Evolutionary conservation across 2,113 vertebrate species (phyloP).

Genomic region (Setophaga coronata): DNA sequence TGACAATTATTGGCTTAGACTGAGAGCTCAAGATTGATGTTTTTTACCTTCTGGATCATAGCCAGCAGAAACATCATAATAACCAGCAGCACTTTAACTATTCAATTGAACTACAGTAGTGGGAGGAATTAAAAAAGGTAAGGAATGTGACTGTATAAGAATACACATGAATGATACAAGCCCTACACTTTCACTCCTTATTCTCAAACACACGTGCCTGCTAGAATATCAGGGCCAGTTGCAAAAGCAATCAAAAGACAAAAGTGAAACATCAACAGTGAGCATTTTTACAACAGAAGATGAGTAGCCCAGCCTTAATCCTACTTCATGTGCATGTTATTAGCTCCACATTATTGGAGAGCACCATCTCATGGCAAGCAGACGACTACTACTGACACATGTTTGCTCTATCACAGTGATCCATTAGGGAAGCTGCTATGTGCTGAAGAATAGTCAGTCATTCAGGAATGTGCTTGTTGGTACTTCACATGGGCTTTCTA

Average conservation of each 20-base stretch:
- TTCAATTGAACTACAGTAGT: not conserved
- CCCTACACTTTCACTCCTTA: not conserved
- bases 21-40: not conserved
- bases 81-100: not conserved
- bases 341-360: conserved; percentile 33
- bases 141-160: not conserved
- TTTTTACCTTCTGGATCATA: not conserved
- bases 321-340: not conserved
- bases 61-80: not conserved
- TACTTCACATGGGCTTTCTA: conserved; percentile 40
- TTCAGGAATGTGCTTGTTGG: conserved; percentile 43
- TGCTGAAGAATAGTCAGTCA: conserved; percentile 56
- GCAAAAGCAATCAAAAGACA: not conserved
- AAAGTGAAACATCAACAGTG: conserved; percentile 21
- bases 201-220: not conserved
- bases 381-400: conserved; percentile 52
- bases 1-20: not conserved
- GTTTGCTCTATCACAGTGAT: conserved; percentile 74
- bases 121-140: not conserved
- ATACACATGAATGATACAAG: not conserved
- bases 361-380: conserved; percentile 59
- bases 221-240: not conserved
- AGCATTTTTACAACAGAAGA: conserved; percentile 16
- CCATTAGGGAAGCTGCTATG: conserved; percentile 64
- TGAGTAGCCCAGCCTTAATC: conserved; percentile 20